Base-by-base conservation (phyloP, 2,888 invertebrate genomes). In the Liodrosophila aerea region DNA sequence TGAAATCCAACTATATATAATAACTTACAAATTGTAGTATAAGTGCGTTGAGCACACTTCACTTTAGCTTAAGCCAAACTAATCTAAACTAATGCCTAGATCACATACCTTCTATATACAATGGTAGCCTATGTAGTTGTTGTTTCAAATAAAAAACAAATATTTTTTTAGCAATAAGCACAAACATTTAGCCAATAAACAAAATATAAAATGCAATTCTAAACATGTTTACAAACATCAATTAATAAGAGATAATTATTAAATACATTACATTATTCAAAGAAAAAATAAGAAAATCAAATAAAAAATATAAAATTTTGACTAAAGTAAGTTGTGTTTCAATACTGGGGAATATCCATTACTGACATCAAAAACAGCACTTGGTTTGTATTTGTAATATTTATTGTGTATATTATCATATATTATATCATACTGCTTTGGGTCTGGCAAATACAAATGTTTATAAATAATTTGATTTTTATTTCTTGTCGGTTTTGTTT, bases 391-490 rank as follows among this genome's bases (percentile, higher is more conserved):
- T 67, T 62, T 64, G 54, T 43, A 68, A 64, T 80, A 65, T 80
- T 69, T 72, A 82, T 76, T 76, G 62, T 75, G 66, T 73, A 68
- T 75, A 75, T 75, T 63, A 64, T 66, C 22, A 5, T 22, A 22
- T 66, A 66, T 33, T 56, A 49, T 65, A 69, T 72, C 72, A 64
- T 64, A 57, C 62, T 73, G 73, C 67, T 64, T 76, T 61, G 58
- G 67, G 61, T 73, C 64, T 67, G 62, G 80, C 76, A 76, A 77
- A 77, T 77, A 83, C 81, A 78, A 83, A 78, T 66, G 54, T 73
- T 78, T 80, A 78, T 64, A 72, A 83, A 74, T 80, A 81, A 76
- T 77, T 83, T 80, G 68, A 80, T 80, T 73, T 73, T 39, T 51
- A 71, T 74, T 74, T 50, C 47, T 49, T 59, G 51, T 56, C 50